Percentiles rank a stretch among this genome's conserved stretches.
Evolutionary conservation across 2,113 vertebrate species (phyloP).

Genomic region (Rhizomys pruinosus): DNA sequence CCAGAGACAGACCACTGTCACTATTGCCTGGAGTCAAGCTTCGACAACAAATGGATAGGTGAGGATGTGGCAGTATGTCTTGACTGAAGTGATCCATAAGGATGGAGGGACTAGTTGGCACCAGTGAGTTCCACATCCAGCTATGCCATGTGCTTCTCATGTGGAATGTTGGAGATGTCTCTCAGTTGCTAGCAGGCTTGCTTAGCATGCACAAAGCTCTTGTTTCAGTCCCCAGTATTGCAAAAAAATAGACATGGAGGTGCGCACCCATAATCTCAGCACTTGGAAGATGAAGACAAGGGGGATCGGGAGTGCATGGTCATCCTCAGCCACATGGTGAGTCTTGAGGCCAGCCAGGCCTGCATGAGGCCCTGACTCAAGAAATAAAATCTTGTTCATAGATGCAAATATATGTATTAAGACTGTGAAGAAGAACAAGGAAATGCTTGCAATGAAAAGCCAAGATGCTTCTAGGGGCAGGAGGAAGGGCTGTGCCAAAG

Average conservation of each 20-base stretch:
- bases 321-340: neutral
- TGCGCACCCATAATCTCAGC: neutral
- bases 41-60: neutral
- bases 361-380: neutral
- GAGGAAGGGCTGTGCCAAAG: neutral
- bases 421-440: neutral
- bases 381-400: neutral
- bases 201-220: too few species aligned
- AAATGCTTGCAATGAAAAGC: neutral
- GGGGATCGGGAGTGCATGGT: too few species aligned
- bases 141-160: accelerated
- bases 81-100: neutral
- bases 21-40: neutral
- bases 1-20: neutral
- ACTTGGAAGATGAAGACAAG: neutral
- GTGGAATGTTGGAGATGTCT: neutral
- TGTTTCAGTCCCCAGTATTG: neutral
- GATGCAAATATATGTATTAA: neutral
- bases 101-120: neutral
- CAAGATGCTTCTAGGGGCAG: neutral
- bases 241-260: neutral
- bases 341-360: neutral
- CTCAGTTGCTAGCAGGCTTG: neutral
- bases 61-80: too few species aligned
- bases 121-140: too few species aligned